phyloP scores from a whole-genome alignment of 2,113 vertebrate genomes.

The Tragelaphus imberbis region DNA sequence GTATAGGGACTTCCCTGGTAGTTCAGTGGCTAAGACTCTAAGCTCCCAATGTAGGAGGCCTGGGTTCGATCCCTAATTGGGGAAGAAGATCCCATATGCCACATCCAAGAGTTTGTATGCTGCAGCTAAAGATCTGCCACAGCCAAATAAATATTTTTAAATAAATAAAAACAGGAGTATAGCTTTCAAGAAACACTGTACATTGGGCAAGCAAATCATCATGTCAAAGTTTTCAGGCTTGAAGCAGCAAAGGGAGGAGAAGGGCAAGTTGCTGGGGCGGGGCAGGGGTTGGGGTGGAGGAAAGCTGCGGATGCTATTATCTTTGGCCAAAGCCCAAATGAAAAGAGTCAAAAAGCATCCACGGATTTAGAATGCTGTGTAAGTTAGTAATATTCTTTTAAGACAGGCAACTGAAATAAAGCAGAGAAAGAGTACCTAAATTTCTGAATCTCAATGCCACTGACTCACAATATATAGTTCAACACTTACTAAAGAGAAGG shows the following conservation, averaged over 20 bases:
- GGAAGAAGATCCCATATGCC: background rate
- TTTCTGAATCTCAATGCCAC: background rate
- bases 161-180: background rate
- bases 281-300: background rate
- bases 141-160: background rate
- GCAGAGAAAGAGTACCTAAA: background rate
- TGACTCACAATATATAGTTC: background rate
- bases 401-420: background rate
- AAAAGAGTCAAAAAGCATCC: background rate
- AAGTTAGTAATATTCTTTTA: background rate
- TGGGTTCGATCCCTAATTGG: background rate
- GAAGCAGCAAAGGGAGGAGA: background rate
- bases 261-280: background rate
- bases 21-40: background rate
- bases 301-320: background rate
- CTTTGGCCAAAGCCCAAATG: background rate
- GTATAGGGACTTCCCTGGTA: background rate
- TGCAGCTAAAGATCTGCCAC: background rate
- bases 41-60: background rate
- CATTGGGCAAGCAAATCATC: background rate
- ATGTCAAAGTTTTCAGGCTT: slow-evolving; percentile 19
- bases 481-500: background rate
- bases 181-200: background rate
- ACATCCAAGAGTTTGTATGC: background rate
- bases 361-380: background rate